Percentiles rank a stretch among this genome's conserved stretches.
phyloP scores from a whole-genome alignment of 35 echinoderm and acorn worm species.

The Ptychodera flava region DNA sequence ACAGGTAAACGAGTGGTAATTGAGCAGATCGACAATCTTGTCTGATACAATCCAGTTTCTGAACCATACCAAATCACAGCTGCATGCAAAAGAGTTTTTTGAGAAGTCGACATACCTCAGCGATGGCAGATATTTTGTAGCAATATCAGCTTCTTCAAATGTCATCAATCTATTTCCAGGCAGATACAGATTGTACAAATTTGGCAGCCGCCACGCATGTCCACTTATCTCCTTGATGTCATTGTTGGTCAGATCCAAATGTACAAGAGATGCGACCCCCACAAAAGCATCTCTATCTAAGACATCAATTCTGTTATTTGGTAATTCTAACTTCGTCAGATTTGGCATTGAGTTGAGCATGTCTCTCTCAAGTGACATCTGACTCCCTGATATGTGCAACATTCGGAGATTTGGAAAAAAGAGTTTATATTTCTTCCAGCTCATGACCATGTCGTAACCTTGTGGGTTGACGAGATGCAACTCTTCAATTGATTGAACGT shows the following conservation, averaged over 20 bases:
- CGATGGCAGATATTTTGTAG: neutral
- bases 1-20: neutral
- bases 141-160: neutral
- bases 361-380: neutral
- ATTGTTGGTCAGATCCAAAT: neutral
- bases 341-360: neutral
- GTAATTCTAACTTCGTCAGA: neutral
- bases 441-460: neutral
- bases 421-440: neutral
- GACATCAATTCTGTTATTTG: neutral
- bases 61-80: conserved; percentile 18
- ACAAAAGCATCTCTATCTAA: neutral
- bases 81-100: neutral
- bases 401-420: neutral
- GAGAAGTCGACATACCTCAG: neutral
- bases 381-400: neutral
- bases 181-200: neutral
- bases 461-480: neutral
- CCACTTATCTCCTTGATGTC: neutral
- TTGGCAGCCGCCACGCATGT: neutral
- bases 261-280: neutral
- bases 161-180: neutral
- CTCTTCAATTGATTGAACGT: neutral
- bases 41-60: neutral
- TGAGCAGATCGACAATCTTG: no score